Evolutionary conservation across 2,888 invertebrate species (phyloP).

Genomic region (Oligia strigilis): DNA sequence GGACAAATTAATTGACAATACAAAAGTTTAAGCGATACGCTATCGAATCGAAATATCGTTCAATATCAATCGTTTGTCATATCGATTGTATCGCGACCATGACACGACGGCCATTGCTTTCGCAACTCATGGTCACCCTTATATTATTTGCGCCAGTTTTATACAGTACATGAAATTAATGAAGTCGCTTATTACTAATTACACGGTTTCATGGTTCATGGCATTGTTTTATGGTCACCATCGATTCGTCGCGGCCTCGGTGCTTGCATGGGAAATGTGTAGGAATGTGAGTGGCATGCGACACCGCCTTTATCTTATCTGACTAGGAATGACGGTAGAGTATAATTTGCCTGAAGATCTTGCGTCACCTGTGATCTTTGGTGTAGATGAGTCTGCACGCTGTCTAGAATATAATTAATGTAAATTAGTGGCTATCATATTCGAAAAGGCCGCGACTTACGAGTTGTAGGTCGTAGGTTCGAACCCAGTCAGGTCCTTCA

Average conservation of each 20-base stretch:
- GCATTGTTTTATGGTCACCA: constrained; percentile 60
- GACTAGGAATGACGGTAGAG: neutral
- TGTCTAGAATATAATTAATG: neutral
- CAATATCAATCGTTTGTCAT: constrained; percentile 66
- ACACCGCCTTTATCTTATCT: constrained; percentile 41
- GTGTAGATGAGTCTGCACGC: neutral
- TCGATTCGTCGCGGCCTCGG: constrained; percentile 52
- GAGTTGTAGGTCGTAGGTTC: neutral
- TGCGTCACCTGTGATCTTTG: constrained; percentile 22
- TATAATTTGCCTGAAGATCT: constrained; percentile 23
- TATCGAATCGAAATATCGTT: constrained; percentile 64
- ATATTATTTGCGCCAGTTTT: constrained; percentile 73
- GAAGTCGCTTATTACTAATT: constrained; percentile 65
- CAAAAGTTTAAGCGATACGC: constrained; percentile 43
- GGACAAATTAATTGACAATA: constrained; percentile 43
- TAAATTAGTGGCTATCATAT: neutral
- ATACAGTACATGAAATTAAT: constrained; percentile 66
- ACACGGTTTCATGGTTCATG: constrained; percentile 55
- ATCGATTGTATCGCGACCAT: constrained; percentile 76
- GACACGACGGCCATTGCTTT: constrained; percentile 82
- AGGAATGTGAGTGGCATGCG: constrained; percentile 49
- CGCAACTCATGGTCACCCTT: constrained; percentile 81
- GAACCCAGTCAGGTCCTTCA: neutral
- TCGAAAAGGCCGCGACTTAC: neutral
- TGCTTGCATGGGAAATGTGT: constrained; percentile 43